phyloP scores from a whole-genome alignment of 2,113 vertebrate species.

The Beaufortia kweichowensis region DNA sequence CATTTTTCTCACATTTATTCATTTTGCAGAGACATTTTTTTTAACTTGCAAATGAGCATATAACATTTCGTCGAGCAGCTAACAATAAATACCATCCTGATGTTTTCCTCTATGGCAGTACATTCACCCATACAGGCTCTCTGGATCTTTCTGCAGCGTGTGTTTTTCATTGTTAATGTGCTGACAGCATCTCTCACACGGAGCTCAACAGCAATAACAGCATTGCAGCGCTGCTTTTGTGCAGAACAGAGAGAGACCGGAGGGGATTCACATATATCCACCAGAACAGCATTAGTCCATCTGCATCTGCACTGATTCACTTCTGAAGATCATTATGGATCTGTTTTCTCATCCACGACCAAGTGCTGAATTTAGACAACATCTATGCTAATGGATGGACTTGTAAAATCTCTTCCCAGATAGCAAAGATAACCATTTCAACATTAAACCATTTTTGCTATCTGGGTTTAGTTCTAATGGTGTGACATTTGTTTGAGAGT shows the following conservation, averaged over 20 bases:
- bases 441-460: too few species aligned
- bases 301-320: neutral
- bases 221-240: slow-evolving; percentile 38
- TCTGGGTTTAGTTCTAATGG: too few species aligned
- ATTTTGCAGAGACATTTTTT: too few species aligned
- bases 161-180: neutral
- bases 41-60: too few species aligned
- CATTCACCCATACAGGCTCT: neutral
- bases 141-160: neutral
- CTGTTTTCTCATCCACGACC: neutral
- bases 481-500: too few species aligned
- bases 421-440: too few species aligned
- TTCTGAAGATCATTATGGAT: neutral
- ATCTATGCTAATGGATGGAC: neutral
- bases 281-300: neutral
- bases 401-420: too few species aligned
- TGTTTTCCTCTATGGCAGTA: too few species aligned
- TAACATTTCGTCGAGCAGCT: too few species aligned
- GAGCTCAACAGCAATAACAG: neutral
- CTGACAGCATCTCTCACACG: slow-evolving; percentile 39
- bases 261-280: neutral
- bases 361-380: neutral
- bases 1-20: too few species aligned
- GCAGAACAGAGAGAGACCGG: slow-evolving; percentile 1
- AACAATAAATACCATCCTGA: too few species aligned